phyloP scores from a whole-genome alignment of 1,140 invertebrate genomes.

The Psilanteris sp. region DNA sequence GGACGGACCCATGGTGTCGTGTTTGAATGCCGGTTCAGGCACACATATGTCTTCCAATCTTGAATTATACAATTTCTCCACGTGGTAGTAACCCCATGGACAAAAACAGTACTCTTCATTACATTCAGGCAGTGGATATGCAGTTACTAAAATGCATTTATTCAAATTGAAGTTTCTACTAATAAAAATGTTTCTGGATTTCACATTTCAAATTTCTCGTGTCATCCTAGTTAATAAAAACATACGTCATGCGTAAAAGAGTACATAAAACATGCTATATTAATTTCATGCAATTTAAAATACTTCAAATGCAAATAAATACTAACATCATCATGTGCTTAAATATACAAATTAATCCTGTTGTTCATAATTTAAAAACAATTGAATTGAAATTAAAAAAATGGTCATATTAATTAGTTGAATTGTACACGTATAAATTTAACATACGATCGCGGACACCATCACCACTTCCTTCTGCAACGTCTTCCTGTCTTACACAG shows the following conservation, averaged over 20 bases:
- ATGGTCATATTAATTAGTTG: too few species aligned
- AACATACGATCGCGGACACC: constrained; percentile 67
- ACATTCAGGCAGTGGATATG: constrained; percentile 78
- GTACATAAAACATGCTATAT: constrained; percentile 29
- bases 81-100: constrained; percentile 78
- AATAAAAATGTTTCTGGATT: constrained; percentile 10
- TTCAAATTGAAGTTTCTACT: constrained; percentile 8
- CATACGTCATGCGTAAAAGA: constrained; percentile 12
- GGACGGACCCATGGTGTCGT: constrained; percentile 79
- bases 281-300: constrained; percentile 26
- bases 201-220: too few species aligned
- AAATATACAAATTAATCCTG: too few species aligned
- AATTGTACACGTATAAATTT: not conserved
- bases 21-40: constrained; percentile 69
- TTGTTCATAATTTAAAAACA: too few species aligned
- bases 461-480: constrained; percentile 45
- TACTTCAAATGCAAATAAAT: not conserved
- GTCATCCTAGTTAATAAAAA: not conserved
- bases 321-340: too few species aligned
- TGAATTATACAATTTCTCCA: constrained; percentile 56
- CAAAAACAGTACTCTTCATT: constrained; percentile 79
- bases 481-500: constrained; percentile 66
- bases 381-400: not conserved
- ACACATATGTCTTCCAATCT: constrained; percentile 72
- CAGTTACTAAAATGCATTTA: constrained; percentile 75